phyloP scores from a whole-genome alignment of 2,888 invertebrate species.

The Timandra comae region DNA sequence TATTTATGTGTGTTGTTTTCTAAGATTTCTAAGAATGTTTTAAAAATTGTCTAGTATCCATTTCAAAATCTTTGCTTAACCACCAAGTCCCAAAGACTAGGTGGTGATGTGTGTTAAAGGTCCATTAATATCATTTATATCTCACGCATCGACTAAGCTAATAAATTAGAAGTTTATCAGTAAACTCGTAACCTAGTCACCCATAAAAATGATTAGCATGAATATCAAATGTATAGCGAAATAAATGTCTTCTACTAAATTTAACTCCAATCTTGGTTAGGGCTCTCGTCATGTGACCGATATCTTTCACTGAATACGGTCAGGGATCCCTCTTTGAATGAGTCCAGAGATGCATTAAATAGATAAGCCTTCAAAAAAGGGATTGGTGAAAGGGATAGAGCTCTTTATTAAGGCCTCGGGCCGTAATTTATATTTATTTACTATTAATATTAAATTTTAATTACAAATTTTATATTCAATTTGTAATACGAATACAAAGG shows the following conservation, averaged over 20 bases:
- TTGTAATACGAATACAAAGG: too few relatives aligned
- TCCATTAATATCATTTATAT: slow-evolving; percentile 4
- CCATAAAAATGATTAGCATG: slow-evolving; percentile 56
- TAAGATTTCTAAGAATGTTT: too few relatives aligned
- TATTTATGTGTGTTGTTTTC: too few relatives aligned
- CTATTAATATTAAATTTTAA: too few relatives aligned
- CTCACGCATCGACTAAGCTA: slow-evolving; percentile 20
- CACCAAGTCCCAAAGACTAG: too few relatives aligned
- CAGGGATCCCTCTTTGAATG: slow-evolving; percentile 64
- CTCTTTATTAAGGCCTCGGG: background rate
- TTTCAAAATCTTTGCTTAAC: too few relatives aligned
- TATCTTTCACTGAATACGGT: slow-evolving; percentile 66
- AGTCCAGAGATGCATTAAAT: slow-evolving; percentile 73
- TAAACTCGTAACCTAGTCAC: slow-evolving; percentile 42
- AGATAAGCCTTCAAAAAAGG: slow-evolving; percentile 66
- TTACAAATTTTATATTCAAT: too few relatives aligned
- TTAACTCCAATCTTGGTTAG: slow-evolving; percentile 64
- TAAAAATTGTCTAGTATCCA: too few relatives aligned
- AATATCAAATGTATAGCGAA: slow-evolving; percentile 58
- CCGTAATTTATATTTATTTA: too few relatives aligned
- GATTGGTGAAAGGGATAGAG: slow-evolving; percentile 45
- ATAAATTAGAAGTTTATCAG: slow-evolving; percentile 36
- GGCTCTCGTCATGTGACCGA: slow-evolving; percentile 67
- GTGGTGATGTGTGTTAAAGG: too few relatives aligned
- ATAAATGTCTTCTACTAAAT: slow-evolving; percentile 75